These are phyloP conservation scores for Aradophagus sp. DNA, from an alignment of 1,140 invertebrate species.

Conservation along the genomic window DNA sequence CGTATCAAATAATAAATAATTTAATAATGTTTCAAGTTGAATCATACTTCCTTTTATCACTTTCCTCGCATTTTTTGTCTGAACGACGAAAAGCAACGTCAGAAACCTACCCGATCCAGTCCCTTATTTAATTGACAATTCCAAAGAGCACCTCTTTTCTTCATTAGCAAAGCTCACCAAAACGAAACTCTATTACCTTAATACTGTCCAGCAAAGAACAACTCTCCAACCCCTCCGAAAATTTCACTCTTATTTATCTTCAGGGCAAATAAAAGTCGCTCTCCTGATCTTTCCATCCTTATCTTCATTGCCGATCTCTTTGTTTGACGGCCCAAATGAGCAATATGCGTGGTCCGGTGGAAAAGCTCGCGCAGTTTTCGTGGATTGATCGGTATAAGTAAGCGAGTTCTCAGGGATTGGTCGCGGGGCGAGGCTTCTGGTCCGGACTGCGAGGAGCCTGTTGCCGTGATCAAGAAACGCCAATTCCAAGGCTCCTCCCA, in stretches of 20 bases:
- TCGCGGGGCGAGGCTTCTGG: constrained; percentile 69
- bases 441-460: constrained; percentile 53
- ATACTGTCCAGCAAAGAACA: constrained; percentile 1
- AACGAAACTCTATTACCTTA: constrained; percentile 9
- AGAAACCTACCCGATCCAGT: too few relatives aligned
- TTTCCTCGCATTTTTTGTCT: too few relatives aligned
- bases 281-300: constrained; percentile 1
- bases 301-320: constrained; percentile 6
- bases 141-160: too few relatives aligned
- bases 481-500: constrained; percentile 68
- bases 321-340: too few relatives aligned
- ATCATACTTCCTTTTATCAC: too few relatives aligned
- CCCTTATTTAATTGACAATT: too few relatives aligned
- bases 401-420: constrained; percentile 65
- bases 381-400: constrained; percentile 63
- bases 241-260: constrained; percentile 14
- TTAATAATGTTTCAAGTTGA: too few relatives aligned
- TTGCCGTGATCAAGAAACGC: constrained; percentile 53
- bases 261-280: constrained; percentile 16
- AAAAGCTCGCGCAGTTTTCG: constrained; percentile 38
- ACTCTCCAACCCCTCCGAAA: constrained; percentile 4
- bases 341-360: constrained; percentile 42
- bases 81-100: too few relatives aligned
- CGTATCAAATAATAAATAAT: too few relatives aligned
- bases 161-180: too few relatives aligned